Percentiles rank a stretch among this genome's conserved stretches.
phyloP scores from a whole-genome alignment of 2,113 vertebrate species.

The Dinomys branickii region DNA sequence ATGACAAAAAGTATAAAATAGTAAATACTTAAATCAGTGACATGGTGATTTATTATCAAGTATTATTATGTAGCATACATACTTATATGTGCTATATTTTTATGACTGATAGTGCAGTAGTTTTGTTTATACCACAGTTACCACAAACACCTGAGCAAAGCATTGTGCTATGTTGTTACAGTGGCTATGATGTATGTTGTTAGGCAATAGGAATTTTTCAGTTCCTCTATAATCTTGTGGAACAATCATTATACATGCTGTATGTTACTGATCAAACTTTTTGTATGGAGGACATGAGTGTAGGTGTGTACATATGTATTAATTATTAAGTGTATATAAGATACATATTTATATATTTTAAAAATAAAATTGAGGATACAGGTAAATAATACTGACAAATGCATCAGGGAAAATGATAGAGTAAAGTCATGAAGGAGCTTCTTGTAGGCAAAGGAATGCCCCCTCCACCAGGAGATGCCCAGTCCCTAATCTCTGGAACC shows the following conservation, averaged over 20 bases:
- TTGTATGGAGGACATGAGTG: not conserved
- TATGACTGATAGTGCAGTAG: not conserved
- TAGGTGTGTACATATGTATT: not conserved
- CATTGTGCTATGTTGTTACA: not conserved
- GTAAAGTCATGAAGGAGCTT: not conserved
- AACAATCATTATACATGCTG: not conserved
- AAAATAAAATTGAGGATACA: not conserved
- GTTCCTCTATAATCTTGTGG: not conserved
- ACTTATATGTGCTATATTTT: not conserved
- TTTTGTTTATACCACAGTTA: not conserved
- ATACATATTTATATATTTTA: not conserved
- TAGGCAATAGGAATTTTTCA: not conserved
- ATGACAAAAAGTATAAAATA: not conserved
- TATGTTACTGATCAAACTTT: not conserved
- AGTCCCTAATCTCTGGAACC: not conserved
- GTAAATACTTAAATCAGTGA: not conserved
- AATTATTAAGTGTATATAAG: not conserved
- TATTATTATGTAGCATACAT: not conserved
- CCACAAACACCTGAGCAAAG: not conserved
- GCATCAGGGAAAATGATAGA: not conserved
- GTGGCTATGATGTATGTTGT: not conserved
- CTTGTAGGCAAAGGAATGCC: not conserved
- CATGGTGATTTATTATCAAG: not conserved
- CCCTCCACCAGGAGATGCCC: not conserved
- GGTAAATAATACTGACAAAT: not conserved